Conservation (phyloP, 2,888 invertebrate genomes). For the Thymelicus sylvestris region DNA sequence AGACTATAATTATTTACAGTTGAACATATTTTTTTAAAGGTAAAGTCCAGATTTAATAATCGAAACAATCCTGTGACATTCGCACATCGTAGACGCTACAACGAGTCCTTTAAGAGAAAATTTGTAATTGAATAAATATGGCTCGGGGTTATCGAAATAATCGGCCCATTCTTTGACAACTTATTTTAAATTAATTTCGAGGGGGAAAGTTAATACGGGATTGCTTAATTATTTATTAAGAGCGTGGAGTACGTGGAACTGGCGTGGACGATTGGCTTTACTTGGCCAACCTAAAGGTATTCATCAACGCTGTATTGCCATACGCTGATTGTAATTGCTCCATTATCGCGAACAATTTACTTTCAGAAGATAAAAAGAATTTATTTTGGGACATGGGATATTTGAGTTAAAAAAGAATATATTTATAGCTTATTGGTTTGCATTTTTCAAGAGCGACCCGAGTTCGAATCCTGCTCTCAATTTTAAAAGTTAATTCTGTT, state of each 20-base stretch:
- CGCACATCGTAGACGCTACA: neutral
- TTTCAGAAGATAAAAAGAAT: too few relatives aligned
- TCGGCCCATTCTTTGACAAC: constrained; percentile 35
- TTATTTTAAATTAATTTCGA: constrained; percentile 34
- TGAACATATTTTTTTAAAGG: too few relatives aligned
- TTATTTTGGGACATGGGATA: too few relatives aligned
- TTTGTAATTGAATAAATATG: constrained; percentile 36
- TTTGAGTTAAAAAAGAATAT: too few relatives aligned
- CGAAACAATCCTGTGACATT: too few relatives aligned
- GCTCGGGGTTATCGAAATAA: constrained; percentile 33
- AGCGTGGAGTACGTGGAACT: constrained; percentile 21
- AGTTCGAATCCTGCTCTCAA: too few relatives aligned
- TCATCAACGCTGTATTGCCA: neutral
- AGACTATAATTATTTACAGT: too few relatives aligned
- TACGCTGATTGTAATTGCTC: constrained; percentile 6
- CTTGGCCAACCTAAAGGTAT: neutral
- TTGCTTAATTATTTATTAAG: constrained; percentile 31
- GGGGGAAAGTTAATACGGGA: constrained; percentile 25
- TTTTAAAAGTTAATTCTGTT: too few relatives aligned
- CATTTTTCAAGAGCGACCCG: too few relatives aligned
- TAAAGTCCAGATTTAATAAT: too few relatives aligned
- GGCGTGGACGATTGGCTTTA: constrained; percentile 1
- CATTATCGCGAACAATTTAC: constrained; percentile 1
- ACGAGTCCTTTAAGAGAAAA: constrained; percentile 29
- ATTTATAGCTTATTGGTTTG: too few relatives aligned